A percentile compares a stretch with the other conserved stretches of the same genome.
Evolutionary conservation across 2,113 vertebrate genomes (phyloP).

Genomic region (Fregata magnificens): DNA sequence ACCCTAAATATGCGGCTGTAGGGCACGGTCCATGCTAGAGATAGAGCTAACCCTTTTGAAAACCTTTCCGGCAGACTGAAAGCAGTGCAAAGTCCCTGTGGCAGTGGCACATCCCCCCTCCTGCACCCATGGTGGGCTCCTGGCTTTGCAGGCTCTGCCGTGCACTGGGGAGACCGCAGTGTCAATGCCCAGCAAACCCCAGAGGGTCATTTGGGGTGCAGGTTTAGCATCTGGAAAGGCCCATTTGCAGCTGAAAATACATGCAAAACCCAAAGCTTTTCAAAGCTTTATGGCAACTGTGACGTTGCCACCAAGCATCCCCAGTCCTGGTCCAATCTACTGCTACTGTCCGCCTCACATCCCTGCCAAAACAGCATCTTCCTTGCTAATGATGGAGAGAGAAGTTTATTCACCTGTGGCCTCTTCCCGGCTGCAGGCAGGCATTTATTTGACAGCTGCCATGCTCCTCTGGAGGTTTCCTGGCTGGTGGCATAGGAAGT

Average conservation of each 20-base stretch:
- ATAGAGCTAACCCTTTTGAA: not conserved
- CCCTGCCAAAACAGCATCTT: not conserved
- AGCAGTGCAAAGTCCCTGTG: accelerated
- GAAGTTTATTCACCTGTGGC: not conserved
- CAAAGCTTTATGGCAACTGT: not conserved
- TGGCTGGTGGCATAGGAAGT: accelerated
- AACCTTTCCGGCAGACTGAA: not conserved
- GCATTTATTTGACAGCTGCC: not conserved
- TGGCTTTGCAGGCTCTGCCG: not conserved
- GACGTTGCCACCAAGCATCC: not conserved
- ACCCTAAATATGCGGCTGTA: accelerated
- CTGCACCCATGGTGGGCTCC: accelerated
- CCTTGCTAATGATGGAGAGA: not conserved
- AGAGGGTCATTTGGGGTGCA: not conserved
- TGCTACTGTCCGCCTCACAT: not conserved
- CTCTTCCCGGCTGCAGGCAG: not conserved
- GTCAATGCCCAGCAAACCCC: not conserved
- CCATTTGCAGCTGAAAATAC: not conserved
- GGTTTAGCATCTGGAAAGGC: not conserved
- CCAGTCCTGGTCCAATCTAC: not conserved
- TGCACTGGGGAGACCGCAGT: accelerated
- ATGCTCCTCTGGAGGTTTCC: not conserved
- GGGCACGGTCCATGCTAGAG: accelerated
- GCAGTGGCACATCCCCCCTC: not conserved
- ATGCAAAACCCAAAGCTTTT: not conserved